These are phyloP conservation scores for Sebastes wilsoni DNA, from an alignment of 2,797 vertebrate species.

Conservation along the genomic window DNA sequence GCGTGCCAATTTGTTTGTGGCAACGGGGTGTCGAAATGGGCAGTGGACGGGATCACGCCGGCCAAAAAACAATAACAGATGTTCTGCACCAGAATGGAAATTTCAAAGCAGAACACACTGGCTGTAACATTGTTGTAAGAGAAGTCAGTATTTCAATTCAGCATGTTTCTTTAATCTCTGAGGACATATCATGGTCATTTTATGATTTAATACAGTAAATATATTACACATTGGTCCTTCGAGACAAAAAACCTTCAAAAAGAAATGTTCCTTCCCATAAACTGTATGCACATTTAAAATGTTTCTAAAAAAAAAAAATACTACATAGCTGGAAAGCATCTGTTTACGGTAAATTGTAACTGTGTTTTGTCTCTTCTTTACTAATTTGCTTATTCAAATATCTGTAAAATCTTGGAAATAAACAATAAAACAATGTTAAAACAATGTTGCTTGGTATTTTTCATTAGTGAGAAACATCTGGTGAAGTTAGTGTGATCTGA, in stretches of 20 bases:
- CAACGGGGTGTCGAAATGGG: no score
- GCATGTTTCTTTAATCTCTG: no score
- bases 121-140: no score
- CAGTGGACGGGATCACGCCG: no score
- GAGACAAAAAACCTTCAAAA: background rate
- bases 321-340: background rate
- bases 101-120: no score
- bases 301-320: background rate
- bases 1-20: no score
- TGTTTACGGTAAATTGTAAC: background rate
- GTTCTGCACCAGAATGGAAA: no score
- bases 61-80: no score
- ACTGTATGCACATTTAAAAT: background rate
- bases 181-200: no score
- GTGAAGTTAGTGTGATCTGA: slow-evolving; percentile 9
- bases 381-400: background rate
- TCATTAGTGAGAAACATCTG: background rate
- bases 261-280: background rate
- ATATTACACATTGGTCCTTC: no score
- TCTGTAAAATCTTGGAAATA: background rate
- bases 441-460: background rate
- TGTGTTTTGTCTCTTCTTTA: background rate
- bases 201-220: no score
- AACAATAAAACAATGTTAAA: background rate
- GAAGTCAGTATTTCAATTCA: no score